Percentiles rank a stretch among this genome's conserved stretches.
Conservation (phyloP, 2,797 vertebrate genomes). For the Notolabrus celidotus region DNA sequence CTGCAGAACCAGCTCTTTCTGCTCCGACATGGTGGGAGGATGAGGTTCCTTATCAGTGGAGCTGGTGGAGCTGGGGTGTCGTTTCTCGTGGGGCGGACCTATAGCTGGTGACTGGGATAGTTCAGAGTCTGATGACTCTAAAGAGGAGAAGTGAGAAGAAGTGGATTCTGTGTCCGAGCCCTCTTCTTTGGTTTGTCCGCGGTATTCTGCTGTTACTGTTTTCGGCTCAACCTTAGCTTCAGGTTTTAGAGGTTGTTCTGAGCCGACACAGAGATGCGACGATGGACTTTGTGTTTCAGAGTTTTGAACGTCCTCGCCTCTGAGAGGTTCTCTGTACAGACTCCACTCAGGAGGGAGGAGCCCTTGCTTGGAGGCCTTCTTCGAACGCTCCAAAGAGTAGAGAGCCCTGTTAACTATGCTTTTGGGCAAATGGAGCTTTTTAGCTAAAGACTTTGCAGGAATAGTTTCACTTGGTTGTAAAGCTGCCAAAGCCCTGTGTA, state of each 20-base stretch:
- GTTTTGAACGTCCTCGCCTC: conserved; percentile 20
- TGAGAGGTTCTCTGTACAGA: conserved; percentile 51
- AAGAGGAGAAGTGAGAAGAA: conserved; percentile 64
- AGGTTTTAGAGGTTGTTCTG: conserved; percentile 15
- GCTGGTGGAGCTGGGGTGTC: conserved; percentile 4
- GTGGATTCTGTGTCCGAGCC: conserved; percentile 74
- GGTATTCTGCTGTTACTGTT: conserved; percentile 15
- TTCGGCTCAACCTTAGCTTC: conserved; percentile 19
- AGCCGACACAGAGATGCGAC: conserved; percentile 9
- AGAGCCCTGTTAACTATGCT: conserved; percentile 88
- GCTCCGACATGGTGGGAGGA: conserved; percentile 82
- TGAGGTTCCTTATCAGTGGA: conserved; percentile 39
- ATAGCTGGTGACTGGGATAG: conserved; percentile 35
- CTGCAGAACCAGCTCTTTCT: conserved; percentile 88
- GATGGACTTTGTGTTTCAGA: conserved; percentile 6
- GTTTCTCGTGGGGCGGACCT: conserved; percentile 14
- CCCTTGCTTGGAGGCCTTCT: conserved; percentile 75
- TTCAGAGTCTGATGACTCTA: conserved; percentile 64
- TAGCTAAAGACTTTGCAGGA: conserved; percentile 82
- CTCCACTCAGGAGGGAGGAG: conserved; percentile 88
- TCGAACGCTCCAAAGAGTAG: conserved; percentile 83
- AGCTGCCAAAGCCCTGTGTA: conserved; percentile 78
- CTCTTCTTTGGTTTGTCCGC: conserved; percentile 50
- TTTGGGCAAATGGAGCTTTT: conserved; percentile 82
- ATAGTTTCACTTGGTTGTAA: conserved; percentile 76